Base-by-base conservation (phyloP, 1,140 invertebrate species). In the Tyrophagus putrescentiae region DNA sequence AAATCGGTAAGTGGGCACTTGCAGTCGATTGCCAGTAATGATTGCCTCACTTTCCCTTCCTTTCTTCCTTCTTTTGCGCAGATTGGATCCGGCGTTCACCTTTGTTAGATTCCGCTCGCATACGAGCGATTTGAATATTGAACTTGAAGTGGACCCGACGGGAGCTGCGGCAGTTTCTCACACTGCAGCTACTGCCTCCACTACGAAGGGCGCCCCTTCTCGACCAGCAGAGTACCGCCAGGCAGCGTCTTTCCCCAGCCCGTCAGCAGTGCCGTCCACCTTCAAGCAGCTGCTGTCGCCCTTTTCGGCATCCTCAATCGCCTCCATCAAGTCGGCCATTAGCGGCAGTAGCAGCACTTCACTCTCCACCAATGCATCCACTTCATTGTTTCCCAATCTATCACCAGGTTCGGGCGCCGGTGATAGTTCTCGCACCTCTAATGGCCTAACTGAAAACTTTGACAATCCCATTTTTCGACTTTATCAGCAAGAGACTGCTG, bases 11-110 rank as follows among this genome's bases (percentile, higher is more conserved):
- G n/a, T n/a, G n/a, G n/a, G 45, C 31, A 7, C 31, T 39, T 39
- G 21, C 36, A 29, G 31, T 48, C 13, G 23, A 21, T 48, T 7
- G 13, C 31, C 31, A 7, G 18, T 48, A 25, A 48, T 13, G 31
- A 39, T 39, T 39, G 36, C n/a, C n/a, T n/a, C n/a, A n/a, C n/a
- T n/a, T n/a, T n/a, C n/a, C n/a, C n/a, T n/a, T n/a, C n/a, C n/a
- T n/a, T n/a, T n/a, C n/a, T 39, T 39, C 36, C 36, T 39, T 13
- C 21, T 13, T 39, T 39, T 39, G 36, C 36, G 36, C 27, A 13
- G 27, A 27, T n/a, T 3, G 1, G 52, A 54, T 54, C 52, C 52
- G 25, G 4, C 52, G 2, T 54, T 54, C 39, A 54, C 52, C n/a
- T 54, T 54, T 54, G 52, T 54, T 4, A 31, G 52, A 1, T 54